Evolutionary conservation across 2,797 vertebrate genomes (phyloP).

Genomic region (Enteromius afrohamiltoni): DNA sequence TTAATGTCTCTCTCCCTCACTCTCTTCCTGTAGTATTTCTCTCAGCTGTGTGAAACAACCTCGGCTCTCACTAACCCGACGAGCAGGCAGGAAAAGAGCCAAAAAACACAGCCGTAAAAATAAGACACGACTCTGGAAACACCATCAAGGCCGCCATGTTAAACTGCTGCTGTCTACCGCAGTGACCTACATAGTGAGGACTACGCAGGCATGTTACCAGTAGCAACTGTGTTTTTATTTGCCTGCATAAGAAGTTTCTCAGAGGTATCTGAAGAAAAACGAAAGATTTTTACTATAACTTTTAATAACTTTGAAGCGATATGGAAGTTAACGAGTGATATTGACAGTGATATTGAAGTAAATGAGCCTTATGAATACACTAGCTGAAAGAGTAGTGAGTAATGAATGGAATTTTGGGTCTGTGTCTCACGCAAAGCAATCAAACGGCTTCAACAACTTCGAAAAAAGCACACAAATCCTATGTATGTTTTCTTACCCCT

Average conservation of each 20-base stretch:
- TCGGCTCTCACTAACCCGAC: constrained; percentile 45
- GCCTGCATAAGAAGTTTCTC: neutral
- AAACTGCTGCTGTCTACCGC: constrained; percentile 62
- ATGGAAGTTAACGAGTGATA: no score
- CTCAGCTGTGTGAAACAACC: constrained; percentile 55
- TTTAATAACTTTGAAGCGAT: neutral
- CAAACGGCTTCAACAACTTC: neutral
- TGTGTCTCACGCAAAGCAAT: neutral
- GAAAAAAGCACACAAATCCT: neutral
- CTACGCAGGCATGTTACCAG: constrained; percentile 49
- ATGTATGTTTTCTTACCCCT: neutral
- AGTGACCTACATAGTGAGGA: constrained; percentile 62
- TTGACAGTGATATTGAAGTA: neutral
- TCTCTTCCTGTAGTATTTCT: constrained; percentile 58
- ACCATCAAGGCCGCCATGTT: constrained; percentile 70
- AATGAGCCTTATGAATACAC: neutral
- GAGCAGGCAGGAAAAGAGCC: constrained; percentile 69
- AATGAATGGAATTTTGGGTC: neutral
- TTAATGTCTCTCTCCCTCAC: constrained; percentile 26
- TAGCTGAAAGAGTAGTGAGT: neutral
- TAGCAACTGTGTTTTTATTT: constrained; percentile 49
- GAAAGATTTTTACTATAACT: neutral
- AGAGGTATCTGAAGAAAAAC: neutral
- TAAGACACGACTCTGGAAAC: constrained; percentile 78
- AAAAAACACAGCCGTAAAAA: constrained; percentile 81